Evolutionary conservation across 2,113 vertebrate species (phyloP).

Genomic region (Crocuta crocuta): DNA sequence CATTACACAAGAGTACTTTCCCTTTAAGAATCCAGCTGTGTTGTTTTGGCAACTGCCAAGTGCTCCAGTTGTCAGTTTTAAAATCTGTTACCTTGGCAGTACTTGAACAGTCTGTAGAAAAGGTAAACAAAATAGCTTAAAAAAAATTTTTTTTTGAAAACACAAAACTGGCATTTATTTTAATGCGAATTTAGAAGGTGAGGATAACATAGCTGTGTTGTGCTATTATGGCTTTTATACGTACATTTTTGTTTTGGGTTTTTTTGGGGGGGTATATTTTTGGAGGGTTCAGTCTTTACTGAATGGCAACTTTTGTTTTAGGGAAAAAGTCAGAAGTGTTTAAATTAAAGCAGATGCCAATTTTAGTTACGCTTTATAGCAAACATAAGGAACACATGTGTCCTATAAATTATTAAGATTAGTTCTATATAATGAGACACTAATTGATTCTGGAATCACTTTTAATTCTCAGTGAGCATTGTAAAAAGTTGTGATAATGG

Average conservation of each 20-base stretch:
- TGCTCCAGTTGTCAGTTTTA: constrained; percentile 71
- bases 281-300: neutral
- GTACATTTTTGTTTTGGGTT: neutral
- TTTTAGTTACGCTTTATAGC: constrained; percentile 9
- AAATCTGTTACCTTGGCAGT: constrained; percentile 69
- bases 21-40: constrained; percentile 65
- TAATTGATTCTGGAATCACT: neutral
- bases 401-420: neutral
- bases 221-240: neutral
- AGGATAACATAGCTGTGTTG: constrained; percentile 30
- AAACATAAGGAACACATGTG: neutral
- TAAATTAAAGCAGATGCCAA: neutral
- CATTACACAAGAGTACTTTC: constrained; percentile 18
- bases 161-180: constrained; percentile 43
- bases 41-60: constrained; percentile 73
- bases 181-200: constrained; percentile 23
- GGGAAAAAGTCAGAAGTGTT: neutral
- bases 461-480: neutral
- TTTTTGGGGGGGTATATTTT: neutral
- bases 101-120: constrained; percentile 55
- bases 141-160: neutral
- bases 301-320: constrained; percentile 20
- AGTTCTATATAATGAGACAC: neutral
- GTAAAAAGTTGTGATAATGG: neutral
- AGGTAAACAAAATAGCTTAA: constrained; percentile 65